A percentile compares a stretch with the other conserved stretches of the same genome.
Conservation (phyloP, 53 echinoderm and acorn worm species). For the Henricia sp. region DNA sequence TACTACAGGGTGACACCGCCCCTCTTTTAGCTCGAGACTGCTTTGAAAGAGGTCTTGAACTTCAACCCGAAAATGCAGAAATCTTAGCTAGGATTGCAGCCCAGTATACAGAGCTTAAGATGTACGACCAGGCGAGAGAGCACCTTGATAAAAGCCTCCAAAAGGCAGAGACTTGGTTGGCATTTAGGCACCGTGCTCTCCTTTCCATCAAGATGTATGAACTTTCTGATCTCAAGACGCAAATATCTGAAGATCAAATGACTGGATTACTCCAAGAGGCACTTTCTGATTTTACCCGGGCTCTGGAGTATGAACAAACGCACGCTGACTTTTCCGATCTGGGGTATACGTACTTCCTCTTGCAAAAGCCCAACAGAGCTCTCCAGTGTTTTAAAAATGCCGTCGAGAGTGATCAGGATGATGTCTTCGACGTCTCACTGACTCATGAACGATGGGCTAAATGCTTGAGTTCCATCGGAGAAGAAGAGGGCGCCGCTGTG, state of each 20-base stretch:
- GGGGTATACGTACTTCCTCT: slow-evolving; percentile 74
- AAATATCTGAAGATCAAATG: not conserved
- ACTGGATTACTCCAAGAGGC: slow-evolving; percentile 61
- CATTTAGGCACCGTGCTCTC: slow-evolving; percentile 78
- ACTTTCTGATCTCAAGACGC: slow-evolving; percentile 5
- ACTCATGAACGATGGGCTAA: slow-evolving; percentile 86
- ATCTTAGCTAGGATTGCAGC: slow-evolving; percentile 74
- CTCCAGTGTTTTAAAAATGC: slow-evolving; percentile 79
- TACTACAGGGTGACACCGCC: slow-evolving; percentile 48
- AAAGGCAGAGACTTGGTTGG: slow-evolving; percentile 68
- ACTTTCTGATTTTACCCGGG: slow-evolving; percentile 68
- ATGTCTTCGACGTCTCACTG: slow-evolving; percentile 68
- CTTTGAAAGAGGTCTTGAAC: slow-evolving; percentile 65
- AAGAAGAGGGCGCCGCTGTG: slow-evolving; percentile 67
- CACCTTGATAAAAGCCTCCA: slow-evolving; percentile 65
- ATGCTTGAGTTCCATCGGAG: slow-evolving; percentile 72
- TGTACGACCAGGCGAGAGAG: slow-evolving; percentile 70
- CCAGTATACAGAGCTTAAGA: slow-evolving; percentile 60
- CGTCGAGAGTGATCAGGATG: slow-evolving; percentile 67
- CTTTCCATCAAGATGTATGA: slow-evolving; percentile 76
- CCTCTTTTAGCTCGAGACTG: slow-evolving; percentile 71
- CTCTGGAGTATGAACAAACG: slow-evolving; percentile 69
- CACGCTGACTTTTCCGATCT: slow-evolving; percentile 87
- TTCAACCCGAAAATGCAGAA: slow-evolving; percentile 64
- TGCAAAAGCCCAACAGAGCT: slow-evolving; percentile 68